Evolutionary conservation across 2,797 vertebrate species (phyloP), one percentile per base, ranked within the genome.

Genomic region (Xiphophorus birchmanni): DNA sequence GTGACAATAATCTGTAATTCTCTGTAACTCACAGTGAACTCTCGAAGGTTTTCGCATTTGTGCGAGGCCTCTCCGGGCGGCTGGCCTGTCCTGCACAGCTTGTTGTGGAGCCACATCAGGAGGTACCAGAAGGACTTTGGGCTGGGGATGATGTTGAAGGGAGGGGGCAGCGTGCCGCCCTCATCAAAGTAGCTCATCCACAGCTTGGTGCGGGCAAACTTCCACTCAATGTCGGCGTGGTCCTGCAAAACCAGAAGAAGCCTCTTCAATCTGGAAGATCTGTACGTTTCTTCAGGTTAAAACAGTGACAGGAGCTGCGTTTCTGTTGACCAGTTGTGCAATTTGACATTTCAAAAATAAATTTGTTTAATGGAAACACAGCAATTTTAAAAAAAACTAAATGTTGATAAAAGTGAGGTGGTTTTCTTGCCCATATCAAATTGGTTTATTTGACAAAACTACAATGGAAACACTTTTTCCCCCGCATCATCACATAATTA

Each of bases 171-270:
- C 37, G 98, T 98, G 42, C 97, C 97, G 0, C 98, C 98, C 92
- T 99, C 98, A 5, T 99, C 98, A 0, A 99, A 99, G 86, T 99
- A 99, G 86, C 98, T 99, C 98, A 99, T 99, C 98, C 98, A 99
- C 87, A 99, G 96, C 90, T 99, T 99, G 0, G 98, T 99, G 82
- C 98, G 95, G 0, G 98, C 98, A 69, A 99, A 99, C 89, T 99
- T 99, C 98, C 98, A 99, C 90, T 99, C 98, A 1, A 99, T 99
- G 81, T 99, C 98, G 0, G 98, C 98, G 1, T 99, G 98, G 90
- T 99, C 98, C 98, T 99, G 82, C 0, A 65, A 73, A 86, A 74
- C 0, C 12, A 21, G 13, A 15, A 8, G 47, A 8, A 65, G 11
- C 40, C n/a, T 1, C 2, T 21, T 37, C 10, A 37, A 26, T 42